These are phyloP conservation scores for Creontiades dilutus DNA, from an alignment of 2,888 invertebrate species.

Conservation along the genomic window DNA sequence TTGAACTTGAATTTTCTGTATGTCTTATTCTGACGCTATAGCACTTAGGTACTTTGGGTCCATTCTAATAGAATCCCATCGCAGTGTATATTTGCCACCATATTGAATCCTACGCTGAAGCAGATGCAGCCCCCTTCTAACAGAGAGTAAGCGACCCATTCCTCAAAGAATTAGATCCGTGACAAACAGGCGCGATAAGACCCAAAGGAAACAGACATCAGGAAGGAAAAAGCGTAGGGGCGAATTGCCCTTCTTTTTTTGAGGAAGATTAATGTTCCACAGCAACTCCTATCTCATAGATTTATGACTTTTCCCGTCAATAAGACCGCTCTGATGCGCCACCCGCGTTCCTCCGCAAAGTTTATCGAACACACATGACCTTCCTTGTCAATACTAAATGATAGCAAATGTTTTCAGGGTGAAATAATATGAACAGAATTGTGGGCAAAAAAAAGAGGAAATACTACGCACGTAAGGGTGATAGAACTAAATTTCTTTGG, in stretches of 20 bases:
- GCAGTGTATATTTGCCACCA: too few relatives aligned
- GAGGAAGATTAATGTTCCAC: slow-evolving; percentile 22
- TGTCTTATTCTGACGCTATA: too few relatives aligned
- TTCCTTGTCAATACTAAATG: slow-evolving; percentile 17
- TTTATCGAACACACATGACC: not conserved
- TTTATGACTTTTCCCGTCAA: slow-evolving; percentile 36
- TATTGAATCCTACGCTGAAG: not conserved
- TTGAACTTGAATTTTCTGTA: too few relatives aligned
- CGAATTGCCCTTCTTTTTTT: slow-evolving; percentile 35
- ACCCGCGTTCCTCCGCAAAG: not conserved
- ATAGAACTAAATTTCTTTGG: too few relatives aligned
- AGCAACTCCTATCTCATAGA: slow-evolving; percentile 32
- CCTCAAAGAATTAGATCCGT: slow-evolving; percentile 18
- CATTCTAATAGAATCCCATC: too few relatives aligned
- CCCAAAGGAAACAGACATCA: slow-evolving; percentile 40
- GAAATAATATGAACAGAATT: not conserved
- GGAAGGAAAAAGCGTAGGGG: not conserved
- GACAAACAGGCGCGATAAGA: slow-evolving; percentile 18
- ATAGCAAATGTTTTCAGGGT: not conserved
- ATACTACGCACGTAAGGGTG: too few relatives aligned
- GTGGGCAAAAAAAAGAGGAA: too few relatives aligned
- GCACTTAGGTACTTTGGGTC: too few relatives aligned
- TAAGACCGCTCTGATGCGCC: slow-evolving; percentile 28
- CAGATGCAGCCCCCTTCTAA: not conserved
- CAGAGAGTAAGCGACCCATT: not conserved